These are phyloP conservation scores for Drosophila littoralis DNA, from an alignment of 1,140 invertebrate species.

Conservation along the genomic window DNA sequence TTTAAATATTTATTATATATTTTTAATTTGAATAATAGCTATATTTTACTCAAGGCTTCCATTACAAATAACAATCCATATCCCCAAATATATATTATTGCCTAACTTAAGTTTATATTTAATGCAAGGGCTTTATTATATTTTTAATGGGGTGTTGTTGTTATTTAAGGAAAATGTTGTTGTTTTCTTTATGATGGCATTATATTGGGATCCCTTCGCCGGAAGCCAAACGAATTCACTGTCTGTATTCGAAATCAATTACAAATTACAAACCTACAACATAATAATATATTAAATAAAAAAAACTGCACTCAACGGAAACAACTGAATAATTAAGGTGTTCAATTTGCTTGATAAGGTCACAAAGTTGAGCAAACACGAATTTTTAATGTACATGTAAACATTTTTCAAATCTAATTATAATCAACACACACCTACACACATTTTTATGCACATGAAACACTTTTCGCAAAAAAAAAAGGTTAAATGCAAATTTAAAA, in stretches of 20 bases:
- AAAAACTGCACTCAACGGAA: slow-evolving; percentile 31
- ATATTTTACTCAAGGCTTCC: too few relatives aligned
- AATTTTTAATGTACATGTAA: slow-evolving; percentile 63
- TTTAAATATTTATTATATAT: background rate
- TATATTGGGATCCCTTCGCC: slow-evolving; percentile 26
- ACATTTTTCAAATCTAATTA: slow-evolving; percentile 50
- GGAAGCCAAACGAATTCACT: slow-evolving; percentile 33
- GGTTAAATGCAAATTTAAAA: slow-evolving; percentile 45
- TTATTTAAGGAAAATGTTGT: background rate
- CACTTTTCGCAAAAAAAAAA: slow-evolving; percentile 33
- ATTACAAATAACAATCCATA: too few relatives aligned
- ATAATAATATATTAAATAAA: slow-evolving; percentile 17
- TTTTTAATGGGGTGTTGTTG: background rate
- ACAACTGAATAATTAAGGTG: slow-evolving; percentile 21
- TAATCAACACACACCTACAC: slow-evolving; percentile 19
- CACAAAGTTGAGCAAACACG: slow-evolving; percentile 43
- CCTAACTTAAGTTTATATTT: background rate
- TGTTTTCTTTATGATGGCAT: too few relatives aligned
- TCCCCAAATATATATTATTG: too few relatives aligned
- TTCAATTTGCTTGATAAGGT: slow-evolving; percentile 44
- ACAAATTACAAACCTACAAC: slow-evolving; percentile 4
- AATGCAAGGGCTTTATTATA: background rate
- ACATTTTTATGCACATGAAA: slow-evolving; percentile 50
- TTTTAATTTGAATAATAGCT: too few relatives aligned
- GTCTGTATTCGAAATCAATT: slow-evolving; percentile 46